Evolutionary conservation across 2,888 invertebrate genomes (phyloP), one percentile per base, ranked within the genome.

Genomic region (Hybos culiciformis): DNA sequence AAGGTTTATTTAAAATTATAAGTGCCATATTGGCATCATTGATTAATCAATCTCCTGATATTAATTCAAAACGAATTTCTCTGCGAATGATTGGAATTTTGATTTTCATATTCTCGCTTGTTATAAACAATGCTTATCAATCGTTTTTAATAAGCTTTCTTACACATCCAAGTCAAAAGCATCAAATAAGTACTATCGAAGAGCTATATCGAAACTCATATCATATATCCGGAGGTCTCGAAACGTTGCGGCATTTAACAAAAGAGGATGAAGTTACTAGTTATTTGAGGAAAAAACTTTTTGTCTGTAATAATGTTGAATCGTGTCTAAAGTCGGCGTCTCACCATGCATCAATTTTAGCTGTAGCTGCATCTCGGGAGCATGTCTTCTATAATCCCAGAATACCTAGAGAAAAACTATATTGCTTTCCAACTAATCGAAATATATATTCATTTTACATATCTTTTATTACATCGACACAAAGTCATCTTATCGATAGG

Each of bases 371-470:
- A 5, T 64, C 66, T 5, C 55, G 62, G 1, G 57, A 60, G 23
- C 59, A 65, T 46, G 60, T 58, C 2, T 52, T 57, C 37, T 62
- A 62, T 42, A 66, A 62, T 49, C 58, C 60, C 1, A 51, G 56
- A 11, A 59, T 66, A 34, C 56, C 55, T 19, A 53, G 56, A 2
- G 57, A 63, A 21, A 48, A 50, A 2, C 53, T 66, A 1, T 66
- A 51, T 42, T 66, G 66, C 42, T 66, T 66, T 46, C 54, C 60
- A 45, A 55, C 59, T 1, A 54, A 54, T 5, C 57, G 65, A 34
- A 64, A 65, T 24, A 48, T 66, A 14, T 63, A 65, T 43, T 56
- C 60, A 1, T 66, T 62, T 45, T 51, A 60, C 14, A 61, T 65
- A 2, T 54, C 57, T 6, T 59, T 66, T 56, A 46, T 65, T 41